Evolutionary conservation across 2,113 vertebrate species (phyloP), one percentile per base, ranked within the genome.

Genomic region (Alosa alosa): DNA sequence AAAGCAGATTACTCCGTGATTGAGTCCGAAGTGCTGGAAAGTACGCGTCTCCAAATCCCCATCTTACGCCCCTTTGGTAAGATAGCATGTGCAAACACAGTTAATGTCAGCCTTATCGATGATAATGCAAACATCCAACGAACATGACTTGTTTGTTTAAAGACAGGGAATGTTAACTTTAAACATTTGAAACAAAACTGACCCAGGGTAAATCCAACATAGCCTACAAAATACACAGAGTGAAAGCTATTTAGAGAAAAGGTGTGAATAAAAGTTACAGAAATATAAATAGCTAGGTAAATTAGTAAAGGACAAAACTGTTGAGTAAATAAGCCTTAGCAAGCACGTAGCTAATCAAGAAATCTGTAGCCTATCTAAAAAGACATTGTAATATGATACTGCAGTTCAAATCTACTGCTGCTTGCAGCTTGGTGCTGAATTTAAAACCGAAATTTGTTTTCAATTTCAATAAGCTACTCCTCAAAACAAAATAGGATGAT

Each of bases 1-100:
- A 83, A 50, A 86, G 82, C 87, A 86, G 87, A 68, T 82, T 83
- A 64, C 84, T 41, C 55, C 41, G n/a, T 82, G 60, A 87, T 82
- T 87, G 36, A 75, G 55, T 78, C 44, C 50, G 18, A 84, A 87
- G 22, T 84, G 22, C 83, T 85, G 57, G 81, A 85, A 82, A 86
- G 81, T 55, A 85, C 25, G 18, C n/a, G 20, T 75, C 81, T 45
- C 31, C 64, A 68, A 57, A 68, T 68, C 64, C 10, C 31, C 25
- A 44, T 86, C 18, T 31, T 36, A 50, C 25, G 25, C 8, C 72
- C 31, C 10, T 39, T 78, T 78, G 13, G 36, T 75, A 83, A 81
- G 50, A 44, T 60, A 49, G 25, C 49, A 36, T 64, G 31, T 41
- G 22, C 25, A 81, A 41, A 13, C 72, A 78, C 72, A 17, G 72